Evolutionary conservation across 2,888 invertebrate genomes (phyloP).

Genomic region (Julus scanicus): DNA sequence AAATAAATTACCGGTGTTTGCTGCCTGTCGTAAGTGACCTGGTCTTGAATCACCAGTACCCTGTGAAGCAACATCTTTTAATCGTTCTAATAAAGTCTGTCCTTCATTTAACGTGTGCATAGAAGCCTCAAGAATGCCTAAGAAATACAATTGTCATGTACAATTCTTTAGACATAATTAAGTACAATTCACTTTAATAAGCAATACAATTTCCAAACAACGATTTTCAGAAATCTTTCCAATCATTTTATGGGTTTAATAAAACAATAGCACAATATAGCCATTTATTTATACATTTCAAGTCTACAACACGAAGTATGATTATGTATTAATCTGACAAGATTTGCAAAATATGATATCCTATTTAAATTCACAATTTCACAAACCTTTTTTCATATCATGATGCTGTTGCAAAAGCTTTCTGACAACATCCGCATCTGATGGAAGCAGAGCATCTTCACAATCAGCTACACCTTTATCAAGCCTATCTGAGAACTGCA

Average conservation of each 20-base stretch:
- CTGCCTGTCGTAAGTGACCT: conserved; percentile 71
- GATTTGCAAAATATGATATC: too few relatives aligned
- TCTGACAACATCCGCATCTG: conserved; percentile 78
- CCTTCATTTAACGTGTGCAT: conserved; percentile 85
- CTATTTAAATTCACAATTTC: not conserved
- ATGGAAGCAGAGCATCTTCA: conserved; percentile 75
- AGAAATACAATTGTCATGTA: not conserved
- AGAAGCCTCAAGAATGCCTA: conserved; percentile 78
- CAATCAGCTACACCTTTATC: conserved; percentile 77
- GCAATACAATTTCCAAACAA: too few relatives aligned
- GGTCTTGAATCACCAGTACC: conserved; percentile 81
- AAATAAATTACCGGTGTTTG: conserved; percentile 65
- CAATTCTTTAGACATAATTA: not conserved
- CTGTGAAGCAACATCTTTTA: conserved; percentile 79
- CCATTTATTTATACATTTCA: not conserved
- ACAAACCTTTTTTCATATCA: conserved; percentile 73
- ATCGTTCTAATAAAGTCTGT: conserved; percentile 77
- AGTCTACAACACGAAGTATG: too few relatives aligned
- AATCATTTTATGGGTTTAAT: not conserved
- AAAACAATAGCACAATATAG: not conserved
- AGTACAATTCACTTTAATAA: too few relatives aligned
- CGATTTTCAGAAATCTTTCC: not conserved
- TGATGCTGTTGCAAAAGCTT: conserved; percentile 77
- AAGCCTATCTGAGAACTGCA: conserved; percentile 76
- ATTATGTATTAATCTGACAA: too few relatives aligned